Evolutionary conservation across 2,888 invertebrate genomes (phyloP).

Genomic region (Thysanoteuthis rhombus): DNA sequence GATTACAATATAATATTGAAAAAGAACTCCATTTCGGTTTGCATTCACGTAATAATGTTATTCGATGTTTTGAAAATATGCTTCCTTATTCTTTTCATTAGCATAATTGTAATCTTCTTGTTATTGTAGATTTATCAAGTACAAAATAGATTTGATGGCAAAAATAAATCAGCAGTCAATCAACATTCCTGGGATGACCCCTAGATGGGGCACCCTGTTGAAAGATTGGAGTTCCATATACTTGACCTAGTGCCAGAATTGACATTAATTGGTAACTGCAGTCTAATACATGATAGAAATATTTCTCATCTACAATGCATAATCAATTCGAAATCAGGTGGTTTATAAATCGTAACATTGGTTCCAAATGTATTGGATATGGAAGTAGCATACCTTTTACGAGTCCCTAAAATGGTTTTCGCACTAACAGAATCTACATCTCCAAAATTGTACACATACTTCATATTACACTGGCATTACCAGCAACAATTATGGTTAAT

Average conservation of each 20-base stretch:
- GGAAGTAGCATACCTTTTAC: neutral
- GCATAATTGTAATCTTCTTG: neutral
- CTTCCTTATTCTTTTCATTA: neutral
- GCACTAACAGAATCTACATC: too few relatives aligned
- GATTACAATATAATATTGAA: too few relatives aligned
- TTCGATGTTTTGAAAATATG: too few relatives aligned
- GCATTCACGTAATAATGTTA: too few relatives aligned
- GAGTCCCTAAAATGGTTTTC: neutral
- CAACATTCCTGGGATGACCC: neutral
- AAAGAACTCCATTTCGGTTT: too few relatives aligned
- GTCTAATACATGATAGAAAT: neutral
- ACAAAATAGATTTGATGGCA: too few relatives aligned
- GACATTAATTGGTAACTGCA: neutral
- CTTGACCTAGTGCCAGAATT: neutral
- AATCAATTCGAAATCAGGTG: neutral
- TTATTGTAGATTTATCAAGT: neutral
- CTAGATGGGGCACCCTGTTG: neutral
- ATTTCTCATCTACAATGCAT: neutral
- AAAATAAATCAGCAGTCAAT: too few relatives aligned
- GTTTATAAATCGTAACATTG: neutral
- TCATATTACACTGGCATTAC: too few relatives aligned
- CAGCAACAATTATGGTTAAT: too few relatives aligned
- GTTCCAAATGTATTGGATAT: neutral
- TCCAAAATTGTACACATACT: too few relatives aligned
- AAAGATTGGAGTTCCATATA: neutral